Conservation (phyloP, 2,888 invertebrate genomes). For the Xylota sylvarum region DNA sequence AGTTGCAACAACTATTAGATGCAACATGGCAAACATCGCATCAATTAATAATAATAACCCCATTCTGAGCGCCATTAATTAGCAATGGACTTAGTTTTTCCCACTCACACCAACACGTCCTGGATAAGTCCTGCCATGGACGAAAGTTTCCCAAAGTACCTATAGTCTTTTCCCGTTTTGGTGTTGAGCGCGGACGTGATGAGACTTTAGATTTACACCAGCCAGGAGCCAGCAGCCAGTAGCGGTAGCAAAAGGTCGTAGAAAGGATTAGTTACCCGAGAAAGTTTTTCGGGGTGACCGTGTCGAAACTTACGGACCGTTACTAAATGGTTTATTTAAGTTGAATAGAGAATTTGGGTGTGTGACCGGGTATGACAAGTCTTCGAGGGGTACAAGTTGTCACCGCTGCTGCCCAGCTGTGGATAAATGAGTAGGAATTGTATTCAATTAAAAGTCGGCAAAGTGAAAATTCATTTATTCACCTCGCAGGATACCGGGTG, state of each 20-base stretch:
- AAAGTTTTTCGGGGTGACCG: conserved; percentile 56
- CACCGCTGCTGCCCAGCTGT: background rate
- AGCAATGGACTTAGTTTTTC: conserved; percentile 50
- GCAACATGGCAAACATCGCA: conserved; percentile 66
- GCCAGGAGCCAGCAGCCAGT: background rate
- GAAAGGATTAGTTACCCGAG: conserved; percentile 59
- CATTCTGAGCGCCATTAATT: conserved; percentile 68
- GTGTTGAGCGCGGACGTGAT: conserved; percentile 59
- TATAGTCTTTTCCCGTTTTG: conserved; percentile 4
- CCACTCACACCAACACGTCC: conserved; percentile 33
- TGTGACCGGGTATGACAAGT: conserved; percentile 9
- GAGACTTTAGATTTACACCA: conserved; percentile 54
- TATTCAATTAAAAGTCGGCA: conserved; percentile 65
- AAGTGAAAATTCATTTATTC: conserved; percentile 25
- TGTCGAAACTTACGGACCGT: conserved; percentile 47
- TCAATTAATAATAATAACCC: conserved; percentile 73
- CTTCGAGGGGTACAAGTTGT: conserved; percentile 14
- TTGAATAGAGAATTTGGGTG: conserved; percentile 5
- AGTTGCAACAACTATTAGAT: conserved; percentile 47
- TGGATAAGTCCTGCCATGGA: conserved; percentile 41
- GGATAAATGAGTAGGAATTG: conserved; percentile 39
- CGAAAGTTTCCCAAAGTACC: conserved; percentile 51
- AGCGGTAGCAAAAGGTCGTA: conserved; percentile 8
- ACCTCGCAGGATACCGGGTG: conserved; percentile 20
- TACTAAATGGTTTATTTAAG: conserved; percentile 32